A percentile compares a stretch with the other conserved stretches of the same genome.
phyloP scores from a whole-genome alignment of 1,140 invertebrate species.

The Trachymyrmex cornetzi region DNA sequence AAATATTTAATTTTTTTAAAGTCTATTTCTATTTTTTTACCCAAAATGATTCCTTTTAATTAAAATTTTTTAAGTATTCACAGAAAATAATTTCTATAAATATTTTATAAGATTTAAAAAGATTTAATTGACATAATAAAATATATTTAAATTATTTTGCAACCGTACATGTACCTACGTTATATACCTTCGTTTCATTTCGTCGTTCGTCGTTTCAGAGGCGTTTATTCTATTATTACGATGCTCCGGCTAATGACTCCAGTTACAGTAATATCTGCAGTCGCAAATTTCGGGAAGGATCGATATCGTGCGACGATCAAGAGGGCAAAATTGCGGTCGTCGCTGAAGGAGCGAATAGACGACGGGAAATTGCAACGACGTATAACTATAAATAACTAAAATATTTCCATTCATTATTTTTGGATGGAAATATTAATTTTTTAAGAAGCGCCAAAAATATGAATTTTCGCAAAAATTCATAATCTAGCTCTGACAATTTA shows the following conservation, averaged over 20 bases:
- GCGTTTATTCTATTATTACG: conserved; percentile 51
- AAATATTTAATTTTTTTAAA: background rate
- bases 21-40: background rate
- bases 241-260: conserved; percentile 25
- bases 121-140: background rate
- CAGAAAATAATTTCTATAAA: background rate
- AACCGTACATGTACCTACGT: background rate
- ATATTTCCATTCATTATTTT: conserved; percentile 4
- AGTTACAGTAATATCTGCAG: conserved; percentile 39
- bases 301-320: conserved; percentile 43
- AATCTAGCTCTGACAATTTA: background rate
- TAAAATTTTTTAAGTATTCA: background rate
- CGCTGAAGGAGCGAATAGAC: conserved; percentile 3
- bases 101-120: background rate
- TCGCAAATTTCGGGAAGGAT: conserved; percentile 43
- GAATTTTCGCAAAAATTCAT: background rate
- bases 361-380: background rate
- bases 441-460: background rate
- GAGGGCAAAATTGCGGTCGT: background rate
- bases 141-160: background rate
- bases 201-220: background rate
- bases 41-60: background rate
- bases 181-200: background rate
- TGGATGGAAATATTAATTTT: no score
- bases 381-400: background rate